phyloP scores from a whole-genome alignment of 2,113 vertebrate species.

The Apus apus region DNA sequence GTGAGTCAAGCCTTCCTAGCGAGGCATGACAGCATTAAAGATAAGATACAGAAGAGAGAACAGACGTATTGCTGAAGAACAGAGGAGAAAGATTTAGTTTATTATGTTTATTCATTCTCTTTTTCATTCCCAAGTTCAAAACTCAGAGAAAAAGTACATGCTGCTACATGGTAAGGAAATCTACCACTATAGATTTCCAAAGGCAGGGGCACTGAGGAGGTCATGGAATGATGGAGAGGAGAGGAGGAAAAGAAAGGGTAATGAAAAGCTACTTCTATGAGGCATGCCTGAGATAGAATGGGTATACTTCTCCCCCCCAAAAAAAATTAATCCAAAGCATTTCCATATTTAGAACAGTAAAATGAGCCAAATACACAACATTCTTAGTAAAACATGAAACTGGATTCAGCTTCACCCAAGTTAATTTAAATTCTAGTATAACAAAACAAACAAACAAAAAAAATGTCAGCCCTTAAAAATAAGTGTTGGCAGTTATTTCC shows the following conservation, averaged over 20 bases:
- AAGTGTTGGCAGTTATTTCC: background rate
- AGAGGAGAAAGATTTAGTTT: background rate
- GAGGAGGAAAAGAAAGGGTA: background rate
- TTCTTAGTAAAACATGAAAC: background rate
- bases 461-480: background rate
- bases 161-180: background rate
- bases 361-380: background rate
- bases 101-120: background rate
- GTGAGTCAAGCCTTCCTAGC: conserved; percentile 4
- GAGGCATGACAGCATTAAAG: background rate
- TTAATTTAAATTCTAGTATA: background rate
- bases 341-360: background rate
- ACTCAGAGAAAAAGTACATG: background rate
- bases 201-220: background rate
- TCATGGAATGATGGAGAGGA: background rate
- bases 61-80: background rate
- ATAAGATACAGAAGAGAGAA: background rate
- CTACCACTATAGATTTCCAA: background rate
- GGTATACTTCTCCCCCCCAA: background rate
- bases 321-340: background rate
- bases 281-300: background rate
- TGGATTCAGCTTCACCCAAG: background rate
- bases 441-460: background rate
- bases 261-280: background rate
- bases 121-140: background rate